Evolutionary conservation across 2,113 vertebrate genomes (phyloP).

Genomic region (Thermophis baileyi): DNA sequence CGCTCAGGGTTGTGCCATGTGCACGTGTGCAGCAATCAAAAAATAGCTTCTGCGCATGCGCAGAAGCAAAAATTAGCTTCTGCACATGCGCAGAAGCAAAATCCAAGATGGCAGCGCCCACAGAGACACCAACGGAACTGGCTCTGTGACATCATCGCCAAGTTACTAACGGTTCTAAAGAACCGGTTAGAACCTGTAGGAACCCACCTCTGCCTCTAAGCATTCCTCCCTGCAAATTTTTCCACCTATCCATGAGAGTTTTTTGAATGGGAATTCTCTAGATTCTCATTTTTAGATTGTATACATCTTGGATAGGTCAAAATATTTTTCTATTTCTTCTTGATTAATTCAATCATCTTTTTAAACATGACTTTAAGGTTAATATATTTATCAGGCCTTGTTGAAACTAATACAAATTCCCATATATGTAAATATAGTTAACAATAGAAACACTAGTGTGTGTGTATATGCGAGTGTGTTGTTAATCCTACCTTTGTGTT

Average conservation of each 20-base stretch:
- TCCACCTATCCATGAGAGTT: background rate
- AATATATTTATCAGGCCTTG: background rate
- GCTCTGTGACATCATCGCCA: too few relatives aligned
- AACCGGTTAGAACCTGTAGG: too few relatives aligned
- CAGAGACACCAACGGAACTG: too few relatives aligned
- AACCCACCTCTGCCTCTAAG: too few relatives aligned
- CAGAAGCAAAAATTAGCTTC: too few relatives aligned
- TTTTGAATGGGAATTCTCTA: background rate
- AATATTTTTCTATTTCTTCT: background rate
- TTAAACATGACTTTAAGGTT: background rate
- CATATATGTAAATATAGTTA: constrained; percentile 29
- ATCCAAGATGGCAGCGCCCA: too few relatives aligned
- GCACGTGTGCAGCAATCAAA: too few relatives aligned
- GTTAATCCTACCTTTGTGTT: background rate
- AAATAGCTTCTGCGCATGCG: too few relatives aligned
- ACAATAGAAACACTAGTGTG: background rate
- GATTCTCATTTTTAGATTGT: background rate
- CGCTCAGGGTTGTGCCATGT: too few relatives aligned
- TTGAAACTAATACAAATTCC: constrained; percentile 21
- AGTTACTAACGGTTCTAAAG: too few relatives aligned
- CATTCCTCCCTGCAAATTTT: background rate
- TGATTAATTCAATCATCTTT: constrained; percentile 10
- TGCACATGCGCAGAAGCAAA: too few relatives aligned
- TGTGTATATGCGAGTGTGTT: background rate
- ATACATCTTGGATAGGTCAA: constrained; percentile 13